A percentile compares a stretch with the other conserved stretches of the same genome.
Conservation (phyloP, 2,113 vertebrate species). For the Dendropsophus ebraccatus region DNA sequence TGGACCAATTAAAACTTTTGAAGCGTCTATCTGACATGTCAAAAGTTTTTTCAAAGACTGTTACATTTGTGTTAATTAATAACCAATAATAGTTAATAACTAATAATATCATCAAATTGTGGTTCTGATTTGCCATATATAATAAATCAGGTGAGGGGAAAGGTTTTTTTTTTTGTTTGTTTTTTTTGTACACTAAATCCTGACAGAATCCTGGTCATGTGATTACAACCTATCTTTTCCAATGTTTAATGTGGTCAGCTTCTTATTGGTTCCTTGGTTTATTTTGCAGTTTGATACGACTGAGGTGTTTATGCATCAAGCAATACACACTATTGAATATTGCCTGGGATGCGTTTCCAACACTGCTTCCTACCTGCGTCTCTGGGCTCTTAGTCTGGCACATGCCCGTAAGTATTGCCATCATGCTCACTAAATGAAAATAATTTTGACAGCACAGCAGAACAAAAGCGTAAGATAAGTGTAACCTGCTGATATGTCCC, state of each 20-base stretch:
- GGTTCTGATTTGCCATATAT: too few relatives aligned
- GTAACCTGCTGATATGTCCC: too few relatives aligned
- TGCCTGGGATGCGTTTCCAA: constrained; percentile 96
- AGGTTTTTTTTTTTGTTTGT: too few relatives aligned
- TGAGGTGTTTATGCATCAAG: constrained; percentile 88
- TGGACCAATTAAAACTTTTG: too few relatives aligned
- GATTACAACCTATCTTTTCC: too few relatives aligned
- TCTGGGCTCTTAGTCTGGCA: constrained; percentile 96
- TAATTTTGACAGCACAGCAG: background rate
- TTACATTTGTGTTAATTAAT: too few relatives aligned
- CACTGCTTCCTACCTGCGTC: constrained; percentile 93
- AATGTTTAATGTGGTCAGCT: background rate
- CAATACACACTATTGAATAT: constrained; percentile 95
- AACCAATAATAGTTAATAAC: too few relatives aligned
- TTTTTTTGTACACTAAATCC: background rate
- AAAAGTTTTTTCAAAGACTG: too few relatives aligned
- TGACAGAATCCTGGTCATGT: background rate
- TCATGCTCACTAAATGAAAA: background rate
- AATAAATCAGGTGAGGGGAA: too few relatives aligned
- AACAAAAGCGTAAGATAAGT: too few relatives aligned
- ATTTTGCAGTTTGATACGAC: constrained; percentile 83
- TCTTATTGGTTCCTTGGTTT: background rate
- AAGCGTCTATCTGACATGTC: too few relatives aligned
- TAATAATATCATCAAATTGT: too few relatives aligned
- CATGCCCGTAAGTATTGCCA: constrained; percentile 88